These are phyloP conservation scores for Zaprionus inermis DNA, from an alignment of 1,140 invertebrate genomes.

Conservation along the genomic window DNA sequence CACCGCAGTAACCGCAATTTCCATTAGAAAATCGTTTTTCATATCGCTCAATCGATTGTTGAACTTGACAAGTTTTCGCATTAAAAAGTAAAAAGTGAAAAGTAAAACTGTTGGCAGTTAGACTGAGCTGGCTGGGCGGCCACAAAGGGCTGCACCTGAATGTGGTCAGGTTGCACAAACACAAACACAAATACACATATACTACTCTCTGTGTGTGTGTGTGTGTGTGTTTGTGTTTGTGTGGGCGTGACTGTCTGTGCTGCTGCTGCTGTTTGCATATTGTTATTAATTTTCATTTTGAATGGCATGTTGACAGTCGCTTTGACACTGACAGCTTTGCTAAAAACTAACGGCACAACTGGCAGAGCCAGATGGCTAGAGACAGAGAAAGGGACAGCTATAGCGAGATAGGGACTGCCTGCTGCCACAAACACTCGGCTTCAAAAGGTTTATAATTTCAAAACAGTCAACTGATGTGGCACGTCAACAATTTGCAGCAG, in stretches of 20 bases:
- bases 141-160: conserved; percentile 49
- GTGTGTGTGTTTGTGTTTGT: neutral
- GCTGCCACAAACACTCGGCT: conserved; percentile 46
- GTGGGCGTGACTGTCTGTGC: conserved; percentile 41
- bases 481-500: conserved; percentile 70
- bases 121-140: conserved; percentile 25
- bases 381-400: conserved; percentile 1
- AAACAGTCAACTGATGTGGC: conserved; percentile 61
- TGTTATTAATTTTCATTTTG: conserved; percentile 77
- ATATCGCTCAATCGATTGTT: conserved; percentile 44
- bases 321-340: conserved; percentile 74
- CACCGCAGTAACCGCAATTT: conserved; percentile 14
- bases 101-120: conserved; percentile 27
- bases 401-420: conserved; percentile 28
- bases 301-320: conserved; percentile 74
- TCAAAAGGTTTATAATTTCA: conserved; percentile 75
- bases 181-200: conserved; percentile 4
- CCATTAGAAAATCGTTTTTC: conserved; percentile 29
- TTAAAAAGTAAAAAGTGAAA: conserved; percentile 31
- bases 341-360: conserved; percentile 55
- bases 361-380: conserved; percentile 6
- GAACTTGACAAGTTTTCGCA: conserved; percentile 46
- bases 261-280: conserved; percentile 64
- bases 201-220: neutral
- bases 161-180: conserved; percentile 44